Evolutionary conservation across 2,888 invertebrate species (phyloP), one percentile per base, ranked within the genome.

Genomic region (Anthophora plumipes): DNA sequence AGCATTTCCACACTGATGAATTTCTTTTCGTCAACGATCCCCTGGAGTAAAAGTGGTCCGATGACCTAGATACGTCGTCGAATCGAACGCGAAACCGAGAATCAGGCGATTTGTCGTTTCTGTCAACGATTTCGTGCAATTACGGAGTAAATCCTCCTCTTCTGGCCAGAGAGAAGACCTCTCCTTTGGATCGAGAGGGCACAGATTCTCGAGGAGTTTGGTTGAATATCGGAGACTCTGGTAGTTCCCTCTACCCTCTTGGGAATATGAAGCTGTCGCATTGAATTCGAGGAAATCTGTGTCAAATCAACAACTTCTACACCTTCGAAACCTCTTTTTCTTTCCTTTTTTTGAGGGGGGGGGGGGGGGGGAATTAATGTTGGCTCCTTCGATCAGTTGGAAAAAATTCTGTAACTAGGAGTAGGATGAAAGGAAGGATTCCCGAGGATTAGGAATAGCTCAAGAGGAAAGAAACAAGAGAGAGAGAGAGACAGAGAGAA

Each of bases 51-150:
- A 64, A 54, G 6, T 66, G 59, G 17, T 55, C 57, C 60, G 55
- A 25, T 80, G 85, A 85, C 84, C 87, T 50, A 85, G 59, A 87
- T 82, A 77, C 71, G 70, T 70, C 22, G 11, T 4, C 37, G 46
- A 57, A 25, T 17, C 52, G n/a, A 11, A n/a, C n/a, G n/a, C n/a
- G 41, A 7, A 22, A 12, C 25, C 64, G 12, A 1, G 14, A 11
- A 37, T 41, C 22, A 43, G 22, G 17, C 73, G 77, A 73, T 72
- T 77, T 48, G 80, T 73, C 76, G 57, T 61, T 68, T 60, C 71
- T 60, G 73, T 66, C 55, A 22, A 69, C 82, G 77, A 84, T 82
- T 84, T 70, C 39, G 41, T 55, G 84, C 84, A 77, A 84, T 82
- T 80, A 78, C 84, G 41, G 48, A 54, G 37, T 46, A 67, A 70